Evolutionary conservation across 2,888 invertebrate genomes (phyloP).

Genomic region (Apamea epomidion): DNA sequence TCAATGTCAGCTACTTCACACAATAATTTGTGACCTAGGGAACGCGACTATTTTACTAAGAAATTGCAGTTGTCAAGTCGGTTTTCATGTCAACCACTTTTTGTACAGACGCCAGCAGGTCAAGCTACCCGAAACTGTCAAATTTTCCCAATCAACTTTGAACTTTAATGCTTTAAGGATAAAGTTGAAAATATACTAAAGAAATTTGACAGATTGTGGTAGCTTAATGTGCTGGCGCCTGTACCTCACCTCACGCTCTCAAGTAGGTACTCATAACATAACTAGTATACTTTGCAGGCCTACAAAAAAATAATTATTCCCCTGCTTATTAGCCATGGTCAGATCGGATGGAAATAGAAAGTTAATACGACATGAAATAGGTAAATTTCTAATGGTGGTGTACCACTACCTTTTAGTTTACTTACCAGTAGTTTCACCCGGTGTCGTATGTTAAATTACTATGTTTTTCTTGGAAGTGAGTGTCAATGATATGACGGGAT

Average conservation of each 20-base stretch:
- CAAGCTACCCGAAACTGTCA: no score
- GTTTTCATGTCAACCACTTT: conserved; percentile 63
- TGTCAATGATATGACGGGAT: conserved; percentile 28
- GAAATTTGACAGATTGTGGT: no score
- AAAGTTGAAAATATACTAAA: no score
- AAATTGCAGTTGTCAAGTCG: conserved; percentile 48
- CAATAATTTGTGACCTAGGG: conserved; percentile 11
- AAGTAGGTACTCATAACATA: conserved; percentile 31
- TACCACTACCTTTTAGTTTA: conserved; percentile 57
- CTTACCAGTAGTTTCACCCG: conserved; percentile 61
- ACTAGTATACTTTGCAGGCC: conserved; percentile 53
- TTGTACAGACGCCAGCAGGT: no score
- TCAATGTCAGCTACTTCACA: neutral
- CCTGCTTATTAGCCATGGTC: conserved; percentile 56
- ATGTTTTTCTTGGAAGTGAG: conserved; percentile 35
- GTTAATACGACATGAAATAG: conserved; percentile 58
- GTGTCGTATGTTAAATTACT: conserved; percentile 51
- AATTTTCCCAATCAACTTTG: no score
- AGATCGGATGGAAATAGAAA: conserved; percentile 63
- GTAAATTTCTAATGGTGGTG: conserved; percentile 66
- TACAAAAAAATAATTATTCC: conserved; percentile 64
- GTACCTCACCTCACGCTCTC: conserved; percentile 25
- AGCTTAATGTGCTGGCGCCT: no score
- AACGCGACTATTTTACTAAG: conserved; percentile 35
- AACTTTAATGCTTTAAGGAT: no score